Evolutionary conservation across 2,888 invertebrate genomes (phyloP).

Genomic region (Campoplex capitator): DNA sequence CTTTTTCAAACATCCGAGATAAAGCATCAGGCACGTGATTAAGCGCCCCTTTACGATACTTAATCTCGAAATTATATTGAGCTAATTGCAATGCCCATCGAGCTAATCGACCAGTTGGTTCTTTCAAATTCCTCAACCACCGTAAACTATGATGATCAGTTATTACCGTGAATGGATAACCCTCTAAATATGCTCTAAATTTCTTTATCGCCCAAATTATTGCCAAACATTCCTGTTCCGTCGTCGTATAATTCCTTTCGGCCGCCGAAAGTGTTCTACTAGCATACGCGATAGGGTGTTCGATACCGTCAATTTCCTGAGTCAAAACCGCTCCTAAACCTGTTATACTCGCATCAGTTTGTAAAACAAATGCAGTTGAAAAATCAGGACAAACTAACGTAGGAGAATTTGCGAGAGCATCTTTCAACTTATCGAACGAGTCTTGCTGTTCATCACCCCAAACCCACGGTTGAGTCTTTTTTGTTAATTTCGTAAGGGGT

Average conservation of each 20-base stretch:
- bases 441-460: too few species aligned
- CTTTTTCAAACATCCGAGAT: too few species aligned
- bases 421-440: too few species aligned
- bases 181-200: slow-evolving; percentile 51
- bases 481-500: too few species aligned
- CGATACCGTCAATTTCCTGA: neutral
- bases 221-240: slow-evolving; percentile 29
- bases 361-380: slow-evolving; percentile 50
- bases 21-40: too few species aligned
- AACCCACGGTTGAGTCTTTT: too few species aligned
- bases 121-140: slow-evolving; percentile 47
- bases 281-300: slow-evolving; percentile 63
- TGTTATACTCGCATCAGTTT: slow-evolving; percentile 62
- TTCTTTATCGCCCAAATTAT: neutral
- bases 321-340: neutral
- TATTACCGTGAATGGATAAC: slow-evolving; percentile 45
- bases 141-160: slow-evolving; percentile 49
- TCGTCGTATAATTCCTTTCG: slow-evolving; percentile 54
- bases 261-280: slow-evolving; percentile 51
- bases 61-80: too few species aligned
- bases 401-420: too few species aligned
- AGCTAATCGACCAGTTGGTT: slow-evolving; percentile 49
- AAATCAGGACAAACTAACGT: slow-evolving; percentile 68
- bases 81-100: too few species aligned
- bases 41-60: too few species aligned